These are phyloP conservation scores for Ctenochaetus hawaiiensis DNA, from an alignment of 2,797 vertebrate genomes.

Conservation along the genomic window DNA sequence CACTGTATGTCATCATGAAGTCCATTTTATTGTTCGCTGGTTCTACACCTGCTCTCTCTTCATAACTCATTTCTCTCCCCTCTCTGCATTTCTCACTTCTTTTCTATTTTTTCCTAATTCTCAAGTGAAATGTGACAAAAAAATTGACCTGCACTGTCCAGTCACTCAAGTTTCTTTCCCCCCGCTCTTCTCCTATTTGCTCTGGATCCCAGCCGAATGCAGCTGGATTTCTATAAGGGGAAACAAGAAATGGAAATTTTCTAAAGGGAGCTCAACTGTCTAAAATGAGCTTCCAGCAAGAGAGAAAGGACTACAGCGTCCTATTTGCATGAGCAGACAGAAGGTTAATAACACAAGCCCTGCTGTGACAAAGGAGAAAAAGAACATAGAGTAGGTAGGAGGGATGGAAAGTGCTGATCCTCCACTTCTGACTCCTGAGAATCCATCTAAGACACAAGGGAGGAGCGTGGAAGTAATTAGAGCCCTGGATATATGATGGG, in stretches of 20 bases:
- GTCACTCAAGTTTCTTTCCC: too few relatives aligned
- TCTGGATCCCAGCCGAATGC: constrained; percentile 41
- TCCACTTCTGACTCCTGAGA: constrained; percentile 75
- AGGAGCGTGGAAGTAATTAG: constrained; percentile 80
- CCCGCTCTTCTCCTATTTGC: not conserved
- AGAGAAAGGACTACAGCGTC: constrained; percentile 56
- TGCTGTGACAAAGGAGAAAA: constrained; percentile 76
- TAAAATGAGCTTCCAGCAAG: constrained; percentile 52
- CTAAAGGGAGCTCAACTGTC: constrained; percentile 66
- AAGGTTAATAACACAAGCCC: constrained; percentile 84
- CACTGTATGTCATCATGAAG: constrained; percentile 23
- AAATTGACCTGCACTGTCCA: too few relatives aligned
- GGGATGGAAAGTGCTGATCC: constrained; percentile 81
- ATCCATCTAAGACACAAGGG: constrained; percentile 76
- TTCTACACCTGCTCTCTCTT: not conserved
- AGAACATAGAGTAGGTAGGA: constrained; percentile 71
- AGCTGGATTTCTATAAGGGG: constrained; percentile 57
- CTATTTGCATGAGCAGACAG: constrained; percentile 84
- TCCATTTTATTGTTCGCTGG: constrained; percentile 10
- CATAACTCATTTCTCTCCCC: not conserved
- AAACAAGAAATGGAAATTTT: constrained; percentile 53
- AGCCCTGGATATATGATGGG: constrained; percentile 73
- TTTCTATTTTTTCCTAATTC: constrained; percentile 3
- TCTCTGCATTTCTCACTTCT: not conserved
- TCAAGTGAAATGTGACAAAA: too few relatives aligned